Base-by-base conservation (phyloP, 2,113 vertebrate species). In the Leucosticte australis region DNA sequence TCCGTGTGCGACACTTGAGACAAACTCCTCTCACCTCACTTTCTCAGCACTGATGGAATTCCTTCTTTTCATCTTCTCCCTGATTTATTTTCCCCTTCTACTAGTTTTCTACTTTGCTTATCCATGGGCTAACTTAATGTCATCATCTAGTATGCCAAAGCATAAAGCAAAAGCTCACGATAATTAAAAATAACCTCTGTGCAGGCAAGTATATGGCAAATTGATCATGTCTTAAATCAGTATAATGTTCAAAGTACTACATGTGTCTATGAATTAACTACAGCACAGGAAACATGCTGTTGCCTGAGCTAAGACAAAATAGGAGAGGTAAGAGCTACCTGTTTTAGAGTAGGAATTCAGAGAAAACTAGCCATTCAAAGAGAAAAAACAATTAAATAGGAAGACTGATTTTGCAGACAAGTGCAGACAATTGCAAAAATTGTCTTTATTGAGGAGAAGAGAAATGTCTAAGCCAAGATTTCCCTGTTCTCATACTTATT, bases 101-200 rank as follows among this genome's bases (percentile, higher is more conserved):
- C 2, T 30, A 9, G 11, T 35, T 44, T 64, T 53, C 4, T 52
- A 17, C 50, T 77, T 78, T 74, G 3, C 7, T 70, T 56, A 33
- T 15, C 1, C 26, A 15, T 41, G 28, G 12, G 5, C 6, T 60
- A 90, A 62, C 5, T 5, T 53, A 49, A 49, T 57, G 10, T 27
- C 13, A 52, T 33, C 6, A 41, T 27, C 9, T 46, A 18, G 14
- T 16, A 37, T 49, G 53, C 10, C 31, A 62, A 86, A 77, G 5
- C 9, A 86, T 21, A 26, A 68, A 78, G 15, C 28, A 60, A 39
- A 73, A 42, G 35, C 5, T 90, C 33, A 62, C 6, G 49, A 20
- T 49, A 77, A 65, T 28, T 1, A 0, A 46, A 23, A 56, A 30
- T 18, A 47, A 4, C 2, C 8, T 16, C 10, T 44, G 3, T 5